These are phyloP conservation scores for Harpegnathos saltator DNA, from an alignment of 1,140 invertebrate species.

Conservation along the genomic window DNA sequence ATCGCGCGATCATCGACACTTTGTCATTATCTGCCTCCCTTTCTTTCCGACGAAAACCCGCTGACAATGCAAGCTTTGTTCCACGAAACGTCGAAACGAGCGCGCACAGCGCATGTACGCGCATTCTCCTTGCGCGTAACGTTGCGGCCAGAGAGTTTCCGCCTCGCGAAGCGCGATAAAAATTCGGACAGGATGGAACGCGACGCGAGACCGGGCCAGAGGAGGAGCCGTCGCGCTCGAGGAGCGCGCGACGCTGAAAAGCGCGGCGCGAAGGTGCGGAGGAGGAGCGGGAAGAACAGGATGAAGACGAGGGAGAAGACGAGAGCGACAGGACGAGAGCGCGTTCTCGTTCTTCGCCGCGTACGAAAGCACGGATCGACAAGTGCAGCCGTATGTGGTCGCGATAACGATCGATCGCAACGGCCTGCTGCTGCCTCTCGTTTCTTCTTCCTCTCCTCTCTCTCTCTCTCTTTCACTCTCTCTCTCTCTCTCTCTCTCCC, in stretches of 20 bases:
- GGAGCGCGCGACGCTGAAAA: conserved; percentile 5
- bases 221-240: neutral
- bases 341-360: conserved; percentile 42
- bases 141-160: conserved; percentile 19
- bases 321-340: no score
- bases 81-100: no score
- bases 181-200: conserved; percentile 50
- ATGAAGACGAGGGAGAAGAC: neutral
- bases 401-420: conserved; percentile 63
- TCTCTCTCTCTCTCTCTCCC: conserved; percentile 25
- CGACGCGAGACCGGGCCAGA: conserved; percentile 12
- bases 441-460: conserved; percentile 47
- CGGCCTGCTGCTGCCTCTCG: neutral
- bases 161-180: conserved; percentile 36
- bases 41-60: no score
- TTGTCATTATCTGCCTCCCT: no score
- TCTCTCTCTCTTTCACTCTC: conserved; percentile 34
- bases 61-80: neutral
- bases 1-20: no score
- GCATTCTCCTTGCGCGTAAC: conserved; percentile 21
- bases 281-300: neutral
- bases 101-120: neutral
- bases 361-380: conserved; percentile 55
- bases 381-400: conserved; percentile 56
- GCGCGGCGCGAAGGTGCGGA: neutral